Conservation (phyloP, 2,888 invertebrate genomes). For the Campopleginae sp. region DNA sequence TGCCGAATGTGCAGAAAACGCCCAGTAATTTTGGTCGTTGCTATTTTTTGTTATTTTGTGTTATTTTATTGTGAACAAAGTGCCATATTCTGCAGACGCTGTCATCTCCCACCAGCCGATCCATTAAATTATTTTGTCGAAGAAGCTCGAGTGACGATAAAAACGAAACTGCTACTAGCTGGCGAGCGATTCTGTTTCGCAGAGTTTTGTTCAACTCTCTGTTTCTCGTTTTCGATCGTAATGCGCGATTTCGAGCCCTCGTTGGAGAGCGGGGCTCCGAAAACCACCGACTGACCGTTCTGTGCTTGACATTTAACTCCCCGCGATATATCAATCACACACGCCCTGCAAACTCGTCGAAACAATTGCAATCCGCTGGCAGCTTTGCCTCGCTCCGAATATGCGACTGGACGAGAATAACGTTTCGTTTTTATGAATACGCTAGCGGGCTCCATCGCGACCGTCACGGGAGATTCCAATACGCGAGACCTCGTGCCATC, state of each 20-base stretch:
- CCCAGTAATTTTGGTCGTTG: not conserved
- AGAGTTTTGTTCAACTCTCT: constrained; percentile 35
- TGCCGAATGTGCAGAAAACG: not conserved
- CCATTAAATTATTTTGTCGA: constrained; percentile 20
- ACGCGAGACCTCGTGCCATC: not conserved
- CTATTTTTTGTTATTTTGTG: not conserved
- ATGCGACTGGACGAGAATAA: constrained; percentile 49
- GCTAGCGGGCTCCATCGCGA: constrained; percentile 29
- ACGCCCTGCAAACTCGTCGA: constrained; percentile 54
- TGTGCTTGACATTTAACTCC: constrained; percentile 66
- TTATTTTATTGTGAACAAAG: not conserved
- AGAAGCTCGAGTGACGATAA: constrained; percentile 45
- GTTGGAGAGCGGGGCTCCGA: constrained; percentile 42
- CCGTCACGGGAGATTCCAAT: constrained; percentile 6
- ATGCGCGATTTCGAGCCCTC: constrained; percentile 46
- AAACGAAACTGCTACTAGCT: constrained; percentile 55
- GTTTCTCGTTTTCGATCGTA: constrained; percentile 31
- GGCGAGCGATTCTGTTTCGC: not conserved
- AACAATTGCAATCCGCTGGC: constrained; percentile 12
- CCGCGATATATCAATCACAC: constrained; percentile 75
- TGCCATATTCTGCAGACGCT: not conserved
- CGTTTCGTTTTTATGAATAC: constrained; percentile 73
- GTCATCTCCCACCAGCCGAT: not conserved
- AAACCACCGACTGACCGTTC: constrained; percentile 31
- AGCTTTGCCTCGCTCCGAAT: not conserved